Evolutionary conservation across 92 coral and sea anemone genomes (phyloP).

Genomic region (Montipora capitata): DNA sequence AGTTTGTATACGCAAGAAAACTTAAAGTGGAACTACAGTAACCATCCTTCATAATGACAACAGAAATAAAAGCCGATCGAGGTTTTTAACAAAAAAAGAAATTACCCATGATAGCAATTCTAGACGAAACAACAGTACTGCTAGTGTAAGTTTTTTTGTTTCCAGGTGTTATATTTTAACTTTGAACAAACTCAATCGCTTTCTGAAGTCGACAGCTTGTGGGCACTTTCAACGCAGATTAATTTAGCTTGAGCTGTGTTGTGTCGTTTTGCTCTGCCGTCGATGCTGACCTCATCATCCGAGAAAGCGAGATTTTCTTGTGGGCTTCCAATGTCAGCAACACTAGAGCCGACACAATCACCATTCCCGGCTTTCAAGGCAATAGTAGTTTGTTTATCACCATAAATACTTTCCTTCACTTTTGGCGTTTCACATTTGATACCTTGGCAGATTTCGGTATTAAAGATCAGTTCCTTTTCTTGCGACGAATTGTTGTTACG

Average conservation of each 20-base stretch:
- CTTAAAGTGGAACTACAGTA: no score
- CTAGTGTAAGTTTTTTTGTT: neutral
- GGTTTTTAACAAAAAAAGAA: no score
- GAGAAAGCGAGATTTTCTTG: constrained; percentile 77
- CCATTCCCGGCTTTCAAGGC: constrained; percentile 8
- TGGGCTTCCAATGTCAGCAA: constrained; percentile 5
- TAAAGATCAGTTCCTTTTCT: constrained; percentile 11
- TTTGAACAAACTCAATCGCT: neutral
- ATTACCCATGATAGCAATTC: no score
- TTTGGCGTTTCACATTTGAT: neutral
- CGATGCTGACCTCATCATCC: constrained; percentile 65
- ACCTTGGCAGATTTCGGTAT: neutral
- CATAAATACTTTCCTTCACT: neutral
- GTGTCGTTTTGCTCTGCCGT: neutral
- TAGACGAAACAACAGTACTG: neutral
- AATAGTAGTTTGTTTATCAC: neutral
- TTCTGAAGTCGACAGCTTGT: neutral
- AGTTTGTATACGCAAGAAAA: no score
- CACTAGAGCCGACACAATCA: neutral
- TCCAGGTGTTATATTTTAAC: neutral
- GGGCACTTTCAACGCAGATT: constrained; percentile 31
- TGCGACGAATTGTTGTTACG: neutral
- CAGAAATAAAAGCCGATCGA: no score
- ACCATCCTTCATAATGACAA: no score
- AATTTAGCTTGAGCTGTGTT: constrained; percentile 8